A percentile compares a stretch with the other conserved stretches of the same genome.
These are phyloP conservation scores for Pogonus chalceus DNA, from an alignment of 1,140 invertebrate species.

Conservation along the genomic window DNA sequence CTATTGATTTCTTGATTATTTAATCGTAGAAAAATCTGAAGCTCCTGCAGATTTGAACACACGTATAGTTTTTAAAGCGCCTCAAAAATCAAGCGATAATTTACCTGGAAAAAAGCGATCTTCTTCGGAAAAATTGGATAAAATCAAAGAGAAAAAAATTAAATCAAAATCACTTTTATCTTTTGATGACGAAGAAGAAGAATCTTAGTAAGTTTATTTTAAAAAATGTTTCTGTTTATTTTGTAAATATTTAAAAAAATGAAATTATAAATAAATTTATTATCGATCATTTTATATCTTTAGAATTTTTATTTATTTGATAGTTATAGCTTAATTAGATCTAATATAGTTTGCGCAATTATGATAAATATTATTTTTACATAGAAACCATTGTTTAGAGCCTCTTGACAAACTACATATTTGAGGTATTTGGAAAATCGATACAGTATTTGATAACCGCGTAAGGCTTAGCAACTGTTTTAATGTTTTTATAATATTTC, in stretches of 20 bases:
- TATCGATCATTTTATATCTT: too few relatives aligned
- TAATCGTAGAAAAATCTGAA: constrained; percentile 39
- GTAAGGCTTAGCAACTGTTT: neutral
- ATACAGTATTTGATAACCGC: neutral
- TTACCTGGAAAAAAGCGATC: constrained; percentile 14
- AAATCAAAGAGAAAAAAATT: constrained; percentile 36
- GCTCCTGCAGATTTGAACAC: constrained; percentile 43
- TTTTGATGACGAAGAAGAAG: constrained; percentile 42
- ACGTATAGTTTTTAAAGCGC: constrained; percentile 41
- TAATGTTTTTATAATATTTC: too few relatives aligned
- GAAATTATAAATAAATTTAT: too few relatives aligned
- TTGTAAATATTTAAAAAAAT: too few relatives aligned
- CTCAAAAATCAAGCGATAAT: constrained; percentile 34
- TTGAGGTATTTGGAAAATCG: neutral
- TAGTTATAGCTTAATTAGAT: too few relatives aligned
- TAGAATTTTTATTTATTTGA: too few relatives aligned
- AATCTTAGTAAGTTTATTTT: constrained; percentile 21
- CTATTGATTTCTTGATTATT: too few relatives aligned
- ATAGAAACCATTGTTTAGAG: too few relatives aligned
- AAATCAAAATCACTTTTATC: constrained; percentile 37
- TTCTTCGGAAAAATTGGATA: constrained; percentile 18
- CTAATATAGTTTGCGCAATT: too few relatives aligned
- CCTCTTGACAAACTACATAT: neutral
- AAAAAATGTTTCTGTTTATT: neutral
- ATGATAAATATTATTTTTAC: too few relatives aligned